Evolutionary conservation across 2,888 invertebrate species (phyloP).

Genomic region (Loripinus fragilis): DNA sequence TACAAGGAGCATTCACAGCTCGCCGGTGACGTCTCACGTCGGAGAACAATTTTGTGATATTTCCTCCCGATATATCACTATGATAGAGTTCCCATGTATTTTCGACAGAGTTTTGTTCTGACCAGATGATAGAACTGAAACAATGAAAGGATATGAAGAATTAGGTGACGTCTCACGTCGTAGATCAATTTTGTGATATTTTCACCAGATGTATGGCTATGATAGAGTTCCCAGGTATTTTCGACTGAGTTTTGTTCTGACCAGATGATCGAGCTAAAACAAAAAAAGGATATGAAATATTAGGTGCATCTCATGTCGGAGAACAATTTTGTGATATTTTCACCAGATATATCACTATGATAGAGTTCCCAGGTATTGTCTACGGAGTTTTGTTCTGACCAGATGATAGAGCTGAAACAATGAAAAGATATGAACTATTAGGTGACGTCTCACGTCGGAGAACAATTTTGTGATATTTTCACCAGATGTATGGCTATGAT

Average conservation of each 20-base stretch:
- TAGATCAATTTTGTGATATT: slow-evolving; percentile 39
- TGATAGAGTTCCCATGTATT: slow-evolving; percentile 39
- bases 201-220: slow-evolving; percentile 37
- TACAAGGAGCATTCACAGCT: slow-evolving; percentile 84
- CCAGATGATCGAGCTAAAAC: slow-evolving; percentile 74
- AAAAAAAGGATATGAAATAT: no score
- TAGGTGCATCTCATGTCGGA: slow-evolving; percentile 26
- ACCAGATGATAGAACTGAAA: slow-evolving; percentile 75
- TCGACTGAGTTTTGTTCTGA: slow-evolving; percentile 59
- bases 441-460: slow-evolving; percentile 24
- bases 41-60: slow-evolving; percentile 38
- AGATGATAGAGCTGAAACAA: slow-evolving; percentile 71
- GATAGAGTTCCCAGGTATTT: slow-evolving; percentile 37
- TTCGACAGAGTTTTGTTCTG: slow-evolving; percentile 56
- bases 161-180: slow-evolving; percentile 14
- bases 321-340: slow-evolving; percentile 36
- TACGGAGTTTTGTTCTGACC: slow-evolving; percentile 66
- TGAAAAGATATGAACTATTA: no score
- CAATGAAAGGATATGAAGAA: background rate
- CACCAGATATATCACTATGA: slow-evolving; percentile 39
- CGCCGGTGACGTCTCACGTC: slow-evolving; percentile 26
- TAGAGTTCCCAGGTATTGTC: slow-evolving; percentile 37
- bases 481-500: slow-evolving; percentile 40
- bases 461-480: slow-evolving; percentile 36
- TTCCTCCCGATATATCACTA: slow-evolving; percentile 39